Evolutionary conservation across 53 echinoderm and acorn worm species (phyloP), one percentile per base, ranked within the genome.

Genomic region (Paracentrotus lividus): DNA sequence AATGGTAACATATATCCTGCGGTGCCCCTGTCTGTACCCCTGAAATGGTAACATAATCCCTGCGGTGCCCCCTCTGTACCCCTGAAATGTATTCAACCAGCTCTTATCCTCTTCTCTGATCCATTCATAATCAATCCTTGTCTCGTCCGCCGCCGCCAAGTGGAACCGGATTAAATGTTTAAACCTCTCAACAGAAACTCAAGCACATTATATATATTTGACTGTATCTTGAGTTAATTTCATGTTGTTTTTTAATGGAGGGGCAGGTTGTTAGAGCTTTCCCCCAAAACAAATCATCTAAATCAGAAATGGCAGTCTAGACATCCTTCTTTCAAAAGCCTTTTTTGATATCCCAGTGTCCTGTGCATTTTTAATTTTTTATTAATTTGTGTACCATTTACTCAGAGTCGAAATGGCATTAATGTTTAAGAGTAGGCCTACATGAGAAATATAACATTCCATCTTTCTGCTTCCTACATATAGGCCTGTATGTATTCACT

Each of bases 131-230:
- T 86, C 86, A 86, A 86, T 86, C 53, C 86, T 36, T 56, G 86
- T 86, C 86, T 53, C n/a, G n/a, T n/a, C 86, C 31, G 8, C 34
- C 10, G n/a, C 47, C 47, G 49, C 81, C 81, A 49, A 81, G 81
- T 81, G 81, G 81, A 81, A 81, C 81, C n/a, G 81, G 81, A 81
- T 81, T 81, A 81, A 81, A 81, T 81, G 81, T 81, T 81, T 81
- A 47, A 81, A 81, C 81, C 81, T 9, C 81, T 13, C 8, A 44
- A 47, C 33, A 16, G 44, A n/a, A 81, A 81, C 81, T 49, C 81
- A 45, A 18, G 81, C 81, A 5, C 40, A 40, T 40, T 36, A 40
- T 38, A 72, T 40, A 72, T 18, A 5, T 81, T 47, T 47, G 1
- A 1, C 81, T n/a, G 24, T 26, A 45, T 81, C 47, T 47, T 81